Percentiles rank a stretch among this genome's conserved stretches.
These are phyloP conservation scores for Oryctolagus cuniculus DNA, from an alignment of 2,113 vertebrate species.

Conservation along the genomic window DNA sequence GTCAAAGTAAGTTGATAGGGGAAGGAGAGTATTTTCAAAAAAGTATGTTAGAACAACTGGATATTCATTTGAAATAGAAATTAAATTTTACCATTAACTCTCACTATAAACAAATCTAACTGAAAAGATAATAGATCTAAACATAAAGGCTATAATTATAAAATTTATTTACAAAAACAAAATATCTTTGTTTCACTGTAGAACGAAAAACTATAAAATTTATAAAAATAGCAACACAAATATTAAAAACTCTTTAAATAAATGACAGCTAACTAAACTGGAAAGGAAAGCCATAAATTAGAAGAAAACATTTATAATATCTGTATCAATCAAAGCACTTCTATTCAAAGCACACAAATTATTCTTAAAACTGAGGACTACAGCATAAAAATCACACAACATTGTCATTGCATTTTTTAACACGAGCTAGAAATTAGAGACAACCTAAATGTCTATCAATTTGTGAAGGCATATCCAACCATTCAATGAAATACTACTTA, in stretches of 20 bases:
- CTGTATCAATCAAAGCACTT: background rate
- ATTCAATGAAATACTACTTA: too few species aligned
- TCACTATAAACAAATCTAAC: constrained; percentile 1
- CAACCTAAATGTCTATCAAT: too few species aligned
- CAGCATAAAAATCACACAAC: too few species aligned
- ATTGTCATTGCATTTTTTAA: too few species aligned
- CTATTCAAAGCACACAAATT: too few species aligned
- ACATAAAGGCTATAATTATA: background rate
- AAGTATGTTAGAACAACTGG: background rate
- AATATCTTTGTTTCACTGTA: background rate
- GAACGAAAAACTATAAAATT: background rate
- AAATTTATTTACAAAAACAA: background rate
- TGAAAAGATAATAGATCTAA: background rate
- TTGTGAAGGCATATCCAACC: too few species aligned
- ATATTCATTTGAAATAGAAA: background rate
- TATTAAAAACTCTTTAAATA: background rate
- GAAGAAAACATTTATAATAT: background rate
- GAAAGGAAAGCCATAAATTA: background rate
- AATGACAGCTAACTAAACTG: background rate
- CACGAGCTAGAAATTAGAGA: too few species aligned
- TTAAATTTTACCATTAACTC: background rate
- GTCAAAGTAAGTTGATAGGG: background rate
- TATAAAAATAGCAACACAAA: background rate
- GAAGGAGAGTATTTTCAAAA: background rate
- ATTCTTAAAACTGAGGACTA: too few species aligned